Base-by-base conservation (phyloP, 2,888 invertebrate genomes). In the Acrocyrtus sp. region DNA sequence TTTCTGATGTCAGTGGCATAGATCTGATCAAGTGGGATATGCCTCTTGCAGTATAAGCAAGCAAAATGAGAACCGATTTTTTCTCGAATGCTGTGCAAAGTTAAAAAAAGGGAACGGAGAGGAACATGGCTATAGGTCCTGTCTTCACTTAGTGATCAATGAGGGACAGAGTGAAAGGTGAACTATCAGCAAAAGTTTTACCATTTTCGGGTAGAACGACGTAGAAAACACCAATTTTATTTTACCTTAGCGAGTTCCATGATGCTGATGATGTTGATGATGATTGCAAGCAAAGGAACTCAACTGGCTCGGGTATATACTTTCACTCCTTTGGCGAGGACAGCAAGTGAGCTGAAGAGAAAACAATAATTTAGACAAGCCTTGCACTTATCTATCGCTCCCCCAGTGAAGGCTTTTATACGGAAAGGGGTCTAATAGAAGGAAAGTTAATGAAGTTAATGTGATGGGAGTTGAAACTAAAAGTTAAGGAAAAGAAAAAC, bases 361-460 rank as follows among this genome's bases (percentile, higher is more conserved):
- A 41, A 21, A 57, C 50, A 67, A 67, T 67, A 58, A 58, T 58
- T 67, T 34, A 57, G 57, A 22, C 56, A 12, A 56, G 19, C 12
- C 34, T 19, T 27, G 6, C 47, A 50, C n/a, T n/a, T n/a, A n/a
- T n/a, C n/a, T n/a, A n/a, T 62, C 41, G 51, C 39, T 62, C 24
- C 24, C n/a, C 29, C 60, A 39, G 15, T 6, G 15, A 39, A 39
- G 39, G 47, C 17, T 10, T 47, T 3, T n/a, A 10, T 15, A 47
- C 39, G n/a, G 8, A 41, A 22, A 51, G 62, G 34, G 51, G 43
- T 19, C 21, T 24, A 62, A 56, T 21, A 63, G 34, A 47, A 47
- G 24, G 45, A 65, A 65, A 68, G 61, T 61, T 61, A 62, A 56
- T 68, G 68, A 68, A 62, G 69, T 56, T 61, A 62, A 62, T 69